These are phyloP conservation scores for Plotosus lineatus DNA, from an alignment of 2,113 vertebrate genomes.

Conservation along the genomic window DNA sequence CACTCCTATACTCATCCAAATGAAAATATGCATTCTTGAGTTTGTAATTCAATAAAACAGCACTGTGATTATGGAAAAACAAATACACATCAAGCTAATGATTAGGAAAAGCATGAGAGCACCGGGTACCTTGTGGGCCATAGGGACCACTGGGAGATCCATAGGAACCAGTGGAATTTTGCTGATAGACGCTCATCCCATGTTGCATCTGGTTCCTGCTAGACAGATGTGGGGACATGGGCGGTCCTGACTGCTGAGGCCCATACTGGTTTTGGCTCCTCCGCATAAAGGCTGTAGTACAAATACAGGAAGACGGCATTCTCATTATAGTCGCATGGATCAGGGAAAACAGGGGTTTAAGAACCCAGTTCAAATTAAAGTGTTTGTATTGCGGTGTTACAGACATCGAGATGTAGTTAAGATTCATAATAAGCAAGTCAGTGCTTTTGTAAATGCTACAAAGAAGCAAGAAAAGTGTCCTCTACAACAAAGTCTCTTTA, in stretches of 20 bases:
- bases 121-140: constrained; percentile 84
- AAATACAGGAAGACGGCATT: constrained; percentile 19
- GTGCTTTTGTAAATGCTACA: no score
- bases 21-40: background rate
- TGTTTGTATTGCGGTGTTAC: background rate
- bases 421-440: background rate
- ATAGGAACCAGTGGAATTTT: constrained; percentile 84
- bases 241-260: constrained; percentile 83
- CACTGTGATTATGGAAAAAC: background rate
- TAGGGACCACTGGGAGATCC: constrained; percentile 89
- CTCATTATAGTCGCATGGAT: background rate
- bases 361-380: background rate
- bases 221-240: constrained; percentile 89
- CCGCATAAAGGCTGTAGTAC: constrained; percentile 84
- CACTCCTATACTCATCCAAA: background rate
- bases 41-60: background rate
- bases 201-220: constrained; percentile 86
- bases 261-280: constrained; percentile 89
- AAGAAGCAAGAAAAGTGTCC: no score
- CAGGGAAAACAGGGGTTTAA: background rate
- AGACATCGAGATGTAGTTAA: background rate
- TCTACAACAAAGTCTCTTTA: no score
- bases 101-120: background rate
- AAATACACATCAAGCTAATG: background rate
- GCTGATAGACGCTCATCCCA: constrained; percentile 84